A percentile compares a stretch with the other conserved stretches of the same genome.
phyloP scores from a whole-genome alignment of 2,113 vertebrate genomes.

The Vulpes lagopus region DNA sequence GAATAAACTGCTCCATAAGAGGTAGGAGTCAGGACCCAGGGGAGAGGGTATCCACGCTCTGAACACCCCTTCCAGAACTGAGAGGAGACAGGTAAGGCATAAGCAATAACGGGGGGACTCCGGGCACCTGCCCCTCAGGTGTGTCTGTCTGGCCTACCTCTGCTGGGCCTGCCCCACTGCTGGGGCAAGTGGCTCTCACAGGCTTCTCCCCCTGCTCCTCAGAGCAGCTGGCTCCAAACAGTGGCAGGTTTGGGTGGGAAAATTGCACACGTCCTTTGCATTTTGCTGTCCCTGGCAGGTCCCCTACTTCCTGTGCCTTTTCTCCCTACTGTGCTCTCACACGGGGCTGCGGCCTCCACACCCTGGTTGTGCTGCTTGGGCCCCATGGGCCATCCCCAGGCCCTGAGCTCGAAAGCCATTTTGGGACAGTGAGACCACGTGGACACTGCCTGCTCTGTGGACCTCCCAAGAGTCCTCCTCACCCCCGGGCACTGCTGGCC shows the following conservation, averaged over 20 bases:
- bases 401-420: neutral
- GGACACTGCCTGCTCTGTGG: neutral
- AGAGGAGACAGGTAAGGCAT: neutral
- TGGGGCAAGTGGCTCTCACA: accelerated
- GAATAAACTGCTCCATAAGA: accelerated
- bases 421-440: neutral
- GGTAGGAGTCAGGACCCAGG: neutral
- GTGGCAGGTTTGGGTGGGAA: neutral
- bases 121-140: neutral
- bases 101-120: accelerated
- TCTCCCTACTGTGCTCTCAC: neutral
- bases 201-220: neutral
- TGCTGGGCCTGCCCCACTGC: accelerated
- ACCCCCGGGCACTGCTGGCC: neutral
- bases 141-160: neutral
- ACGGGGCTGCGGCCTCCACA: accelerated
- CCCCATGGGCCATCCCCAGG: neutral
- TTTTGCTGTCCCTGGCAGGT: neutral
- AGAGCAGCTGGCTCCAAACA: neutral
- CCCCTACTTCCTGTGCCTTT: neutral
- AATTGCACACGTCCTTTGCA: neutral
- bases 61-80: no score
- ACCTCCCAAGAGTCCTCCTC: neutral
- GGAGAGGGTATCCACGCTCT: neutral
- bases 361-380: neutral